Evolutionary conservation across 1,140 invertebrate genomes (phyloP).

Genomic region (Brachionus plicatilis): DNA sequence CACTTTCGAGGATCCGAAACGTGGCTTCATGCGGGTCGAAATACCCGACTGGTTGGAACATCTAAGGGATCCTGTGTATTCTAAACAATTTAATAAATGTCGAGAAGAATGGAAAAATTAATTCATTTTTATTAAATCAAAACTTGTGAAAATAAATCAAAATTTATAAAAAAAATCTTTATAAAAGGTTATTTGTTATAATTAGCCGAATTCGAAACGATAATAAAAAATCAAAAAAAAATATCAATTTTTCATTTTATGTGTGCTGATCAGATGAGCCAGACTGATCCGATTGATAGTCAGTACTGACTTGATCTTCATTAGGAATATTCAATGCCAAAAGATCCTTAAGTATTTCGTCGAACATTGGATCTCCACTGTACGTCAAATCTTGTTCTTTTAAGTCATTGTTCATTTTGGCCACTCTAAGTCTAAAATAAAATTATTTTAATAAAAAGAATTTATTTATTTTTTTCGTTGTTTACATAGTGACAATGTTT

Average conservation of each 20-base stretch:
- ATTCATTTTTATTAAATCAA: neutral
- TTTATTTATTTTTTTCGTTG: neutral
- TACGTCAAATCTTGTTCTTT: slow-evolving; percentile 35
- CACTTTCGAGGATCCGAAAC: slow-evolving; percentile 15
- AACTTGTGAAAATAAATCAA: neutral
- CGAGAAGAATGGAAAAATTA: neutral
- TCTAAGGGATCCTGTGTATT: slow-evolving; percentile 5
- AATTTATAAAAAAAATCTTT: neutral
- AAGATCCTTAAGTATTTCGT: slow-evolving; percentile 38
- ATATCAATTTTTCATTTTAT: neutral
- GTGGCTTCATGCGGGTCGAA: neutral
- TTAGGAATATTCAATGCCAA: neutral
- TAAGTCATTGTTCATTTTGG: slow-evolving; percentile 39
- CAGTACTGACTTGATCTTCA: neutral
- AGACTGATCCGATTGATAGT: neutral
- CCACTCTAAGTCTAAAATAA: slow-evolving; percentile 9
- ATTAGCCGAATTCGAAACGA: neutral
- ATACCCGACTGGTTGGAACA: slow-evolving; percentile 10
- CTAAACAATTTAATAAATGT: neutral
- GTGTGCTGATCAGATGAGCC: neutral
- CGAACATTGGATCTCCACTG: slow-evolving; percentile 39
- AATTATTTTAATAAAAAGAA: neutral
- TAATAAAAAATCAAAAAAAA: neutral
- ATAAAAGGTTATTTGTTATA: neutral
- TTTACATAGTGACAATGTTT: slow-evolving; percentile 39